Base-by-base conservation (phyloP, 2,888 invertebrate genomes). In the Leptinotarsa peninsularis region DNA sequence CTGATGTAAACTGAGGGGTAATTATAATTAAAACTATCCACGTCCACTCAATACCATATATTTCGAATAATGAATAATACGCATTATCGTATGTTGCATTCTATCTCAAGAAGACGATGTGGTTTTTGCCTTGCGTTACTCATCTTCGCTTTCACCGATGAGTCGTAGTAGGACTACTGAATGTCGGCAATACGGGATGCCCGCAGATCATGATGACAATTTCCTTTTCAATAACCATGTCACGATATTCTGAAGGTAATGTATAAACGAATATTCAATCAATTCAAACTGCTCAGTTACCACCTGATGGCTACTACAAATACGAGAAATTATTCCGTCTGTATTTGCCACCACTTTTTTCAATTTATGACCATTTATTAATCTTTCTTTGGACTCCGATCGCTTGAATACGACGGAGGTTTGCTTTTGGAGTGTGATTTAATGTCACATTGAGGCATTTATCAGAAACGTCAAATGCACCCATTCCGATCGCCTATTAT, bases 381-480 rank as follows among this genome's bases (percentile, higher is more conserved):
- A 58, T 69, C 58, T 49, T 70, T 58, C 70, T 60, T 70, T 58
- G 23, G 23, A 70, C 21, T 43, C 17, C 70, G 18, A 49, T 70
- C 58, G 60, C 58, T 70, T 75, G 77, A 77, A 74, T 75, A 69
- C 67, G 67, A 70, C 74, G 69, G 66, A 80, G 76, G 76, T 70
- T 70, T 33, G 70, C 21, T 70, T 70, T 49, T 49, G 5, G 49
- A 81, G 78, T 76, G 80, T 78, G 80, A 82, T 82, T 83, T 81
- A 80, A 80, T 79, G 76, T 67, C 76, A 71, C 75, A 70, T 72
- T 66, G 76, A 76, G 79, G 78, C 83, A 85, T 85, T 85, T 83
- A 84, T 85, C 86, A 85, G 84, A 85, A 84, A 81, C 76, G 85
- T 83, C 85, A 83, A 78, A 74, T 74, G 81, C 84, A 85, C 79